Evolutionary conservation across 2,797 vertebrate genomes (phyloP).

Genomic region (Clangula hyemalis): DNA sequence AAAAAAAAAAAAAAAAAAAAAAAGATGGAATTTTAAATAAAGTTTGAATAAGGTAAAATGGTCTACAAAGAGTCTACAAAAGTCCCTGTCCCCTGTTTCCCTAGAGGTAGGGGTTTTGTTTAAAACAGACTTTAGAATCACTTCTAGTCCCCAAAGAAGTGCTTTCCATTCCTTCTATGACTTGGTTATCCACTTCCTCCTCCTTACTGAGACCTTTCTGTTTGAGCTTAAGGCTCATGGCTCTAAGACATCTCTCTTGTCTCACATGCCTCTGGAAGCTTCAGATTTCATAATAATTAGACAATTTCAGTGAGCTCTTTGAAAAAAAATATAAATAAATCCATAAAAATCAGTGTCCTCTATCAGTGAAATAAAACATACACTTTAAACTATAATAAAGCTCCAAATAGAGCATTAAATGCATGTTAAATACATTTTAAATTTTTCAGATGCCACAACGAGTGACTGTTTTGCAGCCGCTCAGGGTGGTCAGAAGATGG

Average conservation of each 20-base stretch:
- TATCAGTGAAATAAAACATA: neutral
- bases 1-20: no score
- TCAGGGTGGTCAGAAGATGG: neutral
- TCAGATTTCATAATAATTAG: neutral
- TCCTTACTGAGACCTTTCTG: neutral
- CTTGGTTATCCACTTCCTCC: neutral
- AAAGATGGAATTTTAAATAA: neutral
- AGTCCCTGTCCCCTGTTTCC: neutral
- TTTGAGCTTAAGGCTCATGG: neutral
- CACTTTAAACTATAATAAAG: neutral
- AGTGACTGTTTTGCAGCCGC: neutral
- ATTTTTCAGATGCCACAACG: neutral
- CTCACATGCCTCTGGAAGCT: neutral
- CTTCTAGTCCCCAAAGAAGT: neutral
- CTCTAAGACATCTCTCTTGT: neutral
- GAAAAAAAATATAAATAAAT: neutral
- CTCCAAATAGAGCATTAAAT: neutral
- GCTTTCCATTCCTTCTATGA: neutral
- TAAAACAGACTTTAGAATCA: neutral
- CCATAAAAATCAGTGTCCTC: neutral
- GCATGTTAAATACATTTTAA: neutral
- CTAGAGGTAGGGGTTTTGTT: neutral
- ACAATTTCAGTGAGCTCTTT: neutral
- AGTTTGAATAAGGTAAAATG: neutral
- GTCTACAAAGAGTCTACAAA: neutral